These are phyloP conservation scores for Silurus lanzhouensis DNA, from an alignment of 2,797 vertebrate species.

Conservation along the genomic window DNA sequence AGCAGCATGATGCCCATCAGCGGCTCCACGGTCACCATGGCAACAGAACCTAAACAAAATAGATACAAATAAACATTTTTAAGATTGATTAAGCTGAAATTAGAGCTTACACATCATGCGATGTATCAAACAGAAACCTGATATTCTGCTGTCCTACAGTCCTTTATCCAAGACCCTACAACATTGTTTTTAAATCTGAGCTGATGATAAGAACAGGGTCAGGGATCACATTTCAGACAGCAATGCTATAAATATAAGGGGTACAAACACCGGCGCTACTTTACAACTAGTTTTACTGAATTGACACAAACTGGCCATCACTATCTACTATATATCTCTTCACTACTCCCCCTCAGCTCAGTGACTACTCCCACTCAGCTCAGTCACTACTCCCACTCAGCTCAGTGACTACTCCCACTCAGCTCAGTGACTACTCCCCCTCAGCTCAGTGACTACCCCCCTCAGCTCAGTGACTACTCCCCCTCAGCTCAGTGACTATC, in stretches of 20 bases:
- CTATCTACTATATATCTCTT: neutral
- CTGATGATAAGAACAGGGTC: neutral
- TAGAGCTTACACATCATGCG: neutral
- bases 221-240: neutral
- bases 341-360: too few relatives aligned
- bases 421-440: neutral
- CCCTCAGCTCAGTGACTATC: neutral
- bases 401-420: too few relatives aligned
- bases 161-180: neutral
- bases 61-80: conserved; percentile 24
- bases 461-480: too few relatives aligned
- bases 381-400: too few relatives aligned
- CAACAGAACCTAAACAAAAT: conserved; percentile 76
- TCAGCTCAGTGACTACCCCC: too few relatives aligned
- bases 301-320: neutral
- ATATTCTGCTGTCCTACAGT: neutral
- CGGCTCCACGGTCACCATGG: conserved; percentile 76
- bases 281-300: neutral
- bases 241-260: neutral
- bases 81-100: neutral
- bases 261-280: too few relatives aligned
- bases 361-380: too few relatives aligned
- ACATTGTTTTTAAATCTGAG: neutral
- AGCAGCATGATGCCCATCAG: conserved; percentile 80
- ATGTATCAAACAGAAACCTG: neutral